Evolutionary conservation across 2,888 invertebrate species (phyloP).

Genomic region (Calameuta pallipes): DNA sequence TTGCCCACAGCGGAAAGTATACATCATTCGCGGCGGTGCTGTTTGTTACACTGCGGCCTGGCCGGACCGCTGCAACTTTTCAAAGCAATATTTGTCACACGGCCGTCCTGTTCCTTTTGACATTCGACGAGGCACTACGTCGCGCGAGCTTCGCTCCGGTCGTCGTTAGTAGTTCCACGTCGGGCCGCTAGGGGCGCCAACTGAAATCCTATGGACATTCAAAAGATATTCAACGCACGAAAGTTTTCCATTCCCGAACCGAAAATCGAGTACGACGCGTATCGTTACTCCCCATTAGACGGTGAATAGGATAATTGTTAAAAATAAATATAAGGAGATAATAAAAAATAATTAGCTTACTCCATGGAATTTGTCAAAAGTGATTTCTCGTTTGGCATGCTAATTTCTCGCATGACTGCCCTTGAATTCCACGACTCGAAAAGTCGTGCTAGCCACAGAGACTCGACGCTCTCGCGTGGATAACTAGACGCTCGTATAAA

Average conservation of each 20-base stretch:
- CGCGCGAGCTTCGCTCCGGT: not conserved
- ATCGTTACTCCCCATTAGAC: not conserved
- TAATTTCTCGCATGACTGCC: not conserved
- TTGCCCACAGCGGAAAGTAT: conserved; percentile 13
- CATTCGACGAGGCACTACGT: not conserved
- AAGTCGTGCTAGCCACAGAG: not conserved
- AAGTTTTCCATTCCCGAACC: not conserved
- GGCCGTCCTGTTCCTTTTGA: not conserved
- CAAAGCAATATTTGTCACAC: conserved; percentile 16
- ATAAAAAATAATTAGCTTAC: not conserved
- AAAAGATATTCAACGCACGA: not conserved
- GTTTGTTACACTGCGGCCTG: conserved; percentile 12
- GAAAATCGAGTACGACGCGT: not conserved
- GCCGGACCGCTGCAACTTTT: conserved; percentile 12
- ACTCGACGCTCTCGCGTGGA: not conserved
- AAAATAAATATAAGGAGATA: not conserved
- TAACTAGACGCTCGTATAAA: conserved; percentile 6
- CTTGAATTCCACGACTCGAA: not conserved
- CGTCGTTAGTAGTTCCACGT: not conserved
- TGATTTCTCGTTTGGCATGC: not conserved
- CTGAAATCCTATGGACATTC: not conserved
- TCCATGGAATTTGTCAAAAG: not conserved
- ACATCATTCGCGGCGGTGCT: conserved; percentile 14
- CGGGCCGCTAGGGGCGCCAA: not conserved
- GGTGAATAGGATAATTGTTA: not conserved